These are phyloP conservation scores for Saxidomus purpurata DNA, from an alignment of 1,140 invertebrate genomes.

Conservation along the genomic window DNA sequence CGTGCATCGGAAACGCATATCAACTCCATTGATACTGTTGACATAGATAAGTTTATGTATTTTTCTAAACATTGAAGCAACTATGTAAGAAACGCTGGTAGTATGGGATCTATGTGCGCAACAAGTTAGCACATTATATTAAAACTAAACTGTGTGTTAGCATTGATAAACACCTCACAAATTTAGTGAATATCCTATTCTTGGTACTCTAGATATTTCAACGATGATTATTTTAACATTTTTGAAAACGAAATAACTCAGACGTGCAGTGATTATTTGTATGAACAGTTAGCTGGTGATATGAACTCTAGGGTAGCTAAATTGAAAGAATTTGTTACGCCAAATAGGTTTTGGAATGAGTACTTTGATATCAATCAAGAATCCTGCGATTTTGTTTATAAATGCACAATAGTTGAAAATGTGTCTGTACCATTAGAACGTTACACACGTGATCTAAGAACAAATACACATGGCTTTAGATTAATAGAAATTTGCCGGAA, in stretches of 20 bases:
- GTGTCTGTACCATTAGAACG: neutral
- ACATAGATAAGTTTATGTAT: neutral
- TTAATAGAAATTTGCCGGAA: slow-evolving; percentile 5
- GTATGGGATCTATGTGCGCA: neutral
- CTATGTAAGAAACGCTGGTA: neutral
- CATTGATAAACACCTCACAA: neutral
- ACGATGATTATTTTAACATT: neutral
- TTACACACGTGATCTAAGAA: neutral
- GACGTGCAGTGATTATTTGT: neutral
- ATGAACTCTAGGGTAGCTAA: neutral
- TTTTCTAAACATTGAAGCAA: neutral
- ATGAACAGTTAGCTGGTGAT: neutral
- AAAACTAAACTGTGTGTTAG: neutral
- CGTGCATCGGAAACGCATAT: neutral
- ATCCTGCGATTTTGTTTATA: neutral
- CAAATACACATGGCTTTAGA: slow-evolving; percentile 5
- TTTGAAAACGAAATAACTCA: neutral
- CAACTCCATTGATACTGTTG: neutral
- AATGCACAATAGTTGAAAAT: neutral
- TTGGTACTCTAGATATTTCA: neutral
- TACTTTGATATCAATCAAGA: neutral
- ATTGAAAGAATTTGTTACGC: neutral
- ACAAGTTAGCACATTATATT: neutral
- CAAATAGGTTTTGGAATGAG: neutral
- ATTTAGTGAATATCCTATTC: neutral